Conservation (phyloP, 2,113 vertebrate species). For the Eulacestoma nigropectus region DNA sequence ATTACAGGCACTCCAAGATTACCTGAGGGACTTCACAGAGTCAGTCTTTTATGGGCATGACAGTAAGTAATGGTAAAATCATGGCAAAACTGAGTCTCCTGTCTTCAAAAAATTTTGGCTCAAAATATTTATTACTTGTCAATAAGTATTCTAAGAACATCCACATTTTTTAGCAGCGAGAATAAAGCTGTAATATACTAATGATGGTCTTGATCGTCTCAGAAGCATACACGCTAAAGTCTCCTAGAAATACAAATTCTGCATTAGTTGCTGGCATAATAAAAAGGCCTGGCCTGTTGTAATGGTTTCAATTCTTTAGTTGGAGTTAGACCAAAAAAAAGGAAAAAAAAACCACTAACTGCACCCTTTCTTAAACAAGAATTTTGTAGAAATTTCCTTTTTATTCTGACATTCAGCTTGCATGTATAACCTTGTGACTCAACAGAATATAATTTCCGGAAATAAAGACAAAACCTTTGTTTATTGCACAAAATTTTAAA, state of each 20-base stretch:
- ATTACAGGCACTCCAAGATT: neutral
- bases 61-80: neutral
- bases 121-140: neutral
- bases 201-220: neutral
- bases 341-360: neutral
- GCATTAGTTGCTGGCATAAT: neutral
- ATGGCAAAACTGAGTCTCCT: neutral
- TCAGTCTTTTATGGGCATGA: neutral
- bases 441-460: neutral
- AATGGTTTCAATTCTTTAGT: neutral
- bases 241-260: neutral
- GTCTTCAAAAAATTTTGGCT: neutral
- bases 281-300: neutral
- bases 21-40: neutral
- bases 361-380: neutral
- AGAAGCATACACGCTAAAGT: neutral
- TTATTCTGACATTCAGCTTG: neutral
- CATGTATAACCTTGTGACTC: neutral
- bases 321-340: rapidly evolving
- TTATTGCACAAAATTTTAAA: neutral
- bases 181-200: neutral
- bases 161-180: neutral
- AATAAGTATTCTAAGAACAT: neutral
- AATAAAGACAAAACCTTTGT: neutral
- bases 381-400: neutral